These are phyloP conservation scores for Maconellicoccus hirsutus DNA, from an alignment of 1,140 invertebrate species.

Conservation along the genomic window DNA sequence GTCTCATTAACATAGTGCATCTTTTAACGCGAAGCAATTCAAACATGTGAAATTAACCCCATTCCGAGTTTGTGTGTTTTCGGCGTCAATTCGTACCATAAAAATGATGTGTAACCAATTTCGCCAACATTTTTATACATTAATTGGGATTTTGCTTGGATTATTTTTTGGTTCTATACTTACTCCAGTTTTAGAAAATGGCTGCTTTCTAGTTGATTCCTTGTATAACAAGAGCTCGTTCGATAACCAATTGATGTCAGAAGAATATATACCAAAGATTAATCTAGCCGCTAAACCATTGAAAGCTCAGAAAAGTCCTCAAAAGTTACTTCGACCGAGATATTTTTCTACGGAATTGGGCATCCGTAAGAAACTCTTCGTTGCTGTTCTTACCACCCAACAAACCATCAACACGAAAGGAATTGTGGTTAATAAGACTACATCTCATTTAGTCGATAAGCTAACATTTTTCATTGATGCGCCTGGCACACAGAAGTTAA, in stretches of 20 bases:
- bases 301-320: slow-evolving; percentile 39
- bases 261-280: slow-evolving; percentile 45
- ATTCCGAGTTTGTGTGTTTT: background rate
- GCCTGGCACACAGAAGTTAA: slow-evolving; percentile 49
- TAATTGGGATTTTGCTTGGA: slow-evolving; percentile 26
- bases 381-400: slow-evolving; percentile 64
- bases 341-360: slow-evolving; percentile 89
- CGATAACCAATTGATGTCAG: slow-evolving; percentile 26
- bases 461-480: slow-evolving; percentile 62
- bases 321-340: slow-evolving; percentile 56
- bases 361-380: slow-evolving; percentile 77
- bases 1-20: background rate
- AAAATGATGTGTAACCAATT: slow-evolving; percentile 23
- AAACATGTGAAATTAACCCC: background rate
- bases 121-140: slow-evolving; percentile 27
- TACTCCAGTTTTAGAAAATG: slow-evolving; percentile 24
- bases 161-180: slow-evolving; percentile 26
- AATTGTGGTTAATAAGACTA: slow-evolving; percentile 66
- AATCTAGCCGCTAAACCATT: slow-evolving; percentile 43
- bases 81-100: background rate
- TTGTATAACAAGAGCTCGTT: slow-evolving; percentile 26
- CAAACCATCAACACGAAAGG: slow-evolving; percentile 55
- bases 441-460: slow-evolving; percentile 65
- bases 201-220: slow-evolving; percentile 25
- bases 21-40: background rate